Conservation (phyloP, 2,113 vertebrate species). For the Albula goreensis region DNA sequence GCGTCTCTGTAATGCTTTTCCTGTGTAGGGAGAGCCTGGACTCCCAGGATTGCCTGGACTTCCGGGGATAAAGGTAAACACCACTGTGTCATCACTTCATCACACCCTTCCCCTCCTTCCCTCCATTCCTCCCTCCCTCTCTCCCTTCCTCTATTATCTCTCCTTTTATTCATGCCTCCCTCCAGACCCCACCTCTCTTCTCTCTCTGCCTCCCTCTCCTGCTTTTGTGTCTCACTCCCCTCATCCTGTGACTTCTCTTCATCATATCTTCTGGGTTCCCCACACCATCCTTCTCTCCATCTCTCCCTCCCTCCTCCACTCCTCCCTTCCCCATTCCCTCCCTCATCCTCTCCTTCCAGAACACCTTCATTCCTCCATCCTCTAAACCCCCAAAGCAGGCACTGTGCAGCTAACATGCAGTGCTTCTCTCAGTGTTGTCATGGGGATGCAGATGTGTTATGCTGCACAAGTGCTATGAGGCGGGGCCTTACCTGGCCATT, state of each 20-base stretch:
- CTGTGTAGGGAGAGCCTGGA: slow-evolving; percentile 98
- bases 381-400: neutral
- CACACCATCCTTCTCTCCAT: no score
- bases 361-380: neutral
- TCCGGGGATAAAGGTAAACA: slow-evolving; percentile 99
- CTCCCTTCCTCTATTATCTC: neutral
- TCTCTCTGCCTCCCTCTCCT: slow-evolving; percentile 26
- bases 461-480: neutral
- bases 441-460: no score
- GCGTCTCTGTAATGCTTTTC: slow-evolving; percentile 76
- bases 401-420: neutral
- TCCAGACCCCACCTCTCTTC: slow-evolving; percentile 27
- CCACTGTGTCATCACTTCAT: slow-evolving; percentile 29
- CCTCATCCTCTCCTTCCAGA: no score
- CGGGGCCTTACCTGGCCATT: neutral
- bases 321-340: no score
- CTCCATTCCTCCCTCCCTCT: neutral
- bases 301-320: neutral
- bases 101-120: neutral
- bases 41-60: slow-evolving; percentile 99
- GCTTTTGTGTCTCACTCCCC: no score
- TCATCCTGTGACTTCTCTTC: neutral
- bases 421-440: no score
- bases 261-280: neutral
- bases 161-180: slow-evolving; percentile 30